phyloP scores from a whole-genome alignment of 2,888 invertebrate genomes.

The Julus scanicus region DNA sequence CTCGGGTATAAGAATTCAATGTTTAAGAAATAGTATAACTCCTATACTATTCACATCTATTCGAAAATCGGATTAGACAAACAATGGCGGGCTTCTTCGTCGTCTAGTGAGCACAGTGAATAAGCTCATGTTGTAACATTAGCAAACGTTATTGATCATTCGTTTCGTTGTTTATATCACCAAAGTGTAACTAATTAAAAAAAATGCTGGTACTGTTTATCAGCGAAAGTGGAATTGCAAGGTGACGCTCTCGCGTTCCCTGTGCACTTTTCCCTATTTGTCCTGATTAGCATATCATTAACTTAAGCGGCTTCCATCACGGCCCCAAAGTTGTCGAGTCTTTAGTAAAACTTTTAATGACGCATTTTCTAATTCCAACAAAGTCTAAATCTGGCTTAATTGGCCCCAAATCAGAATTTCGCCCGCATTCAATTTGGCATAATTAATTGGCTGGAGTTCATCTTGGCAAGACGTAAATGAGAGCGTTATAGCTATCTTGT shows the following conservation, averaged over 20 bases:
- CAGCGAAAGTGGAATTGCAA: background rate
- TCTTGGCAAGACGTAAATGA: background rate
- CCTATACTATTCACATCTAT: too few relatives aligned
- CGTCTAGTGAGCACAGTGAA: too few relatives aligned
- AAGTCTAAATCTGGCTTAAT: slow-evolving; percentile 29
- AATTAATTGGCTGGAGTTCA: slow-evolving; percentile 22
- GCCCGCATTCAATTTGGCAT: background rate
- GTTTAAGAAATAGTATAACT: too few relatives aligned
- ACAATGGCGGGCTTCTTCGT: too few relatives aligned
- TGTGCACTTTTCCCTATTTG: background rate
- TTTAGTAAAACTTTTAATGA: slow-evolving; percentile 32
- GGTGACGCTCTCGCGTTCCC: background rate
- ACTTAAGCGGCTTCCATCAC: slow-evolving; percentile 15
- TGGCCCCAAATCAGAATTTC: background rate
- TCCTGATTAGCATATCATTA: slow-evolving; percentile 42
- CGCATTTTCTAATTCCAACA: slow-evolving; percentile 23
- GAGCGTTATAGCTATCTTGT: background rate
- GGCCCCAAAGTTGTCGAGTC: background rate
- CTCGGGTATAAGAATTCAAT: too few relatives aligned
- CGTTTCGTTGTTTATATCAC: background rate
- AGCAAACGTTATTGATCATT: background rate
- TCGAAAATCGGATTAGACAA: too few relatives aligned
- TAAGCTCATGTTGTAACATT: background rate
- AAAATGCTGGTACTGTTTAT: background rate
- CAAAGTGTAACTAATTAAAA: background rate